Evolutionary conservation across 2,888 invertebrate species (phyloP), one percentile per base, ranked within the genome.

Genomic region (Cephus spinipes): DNA sequence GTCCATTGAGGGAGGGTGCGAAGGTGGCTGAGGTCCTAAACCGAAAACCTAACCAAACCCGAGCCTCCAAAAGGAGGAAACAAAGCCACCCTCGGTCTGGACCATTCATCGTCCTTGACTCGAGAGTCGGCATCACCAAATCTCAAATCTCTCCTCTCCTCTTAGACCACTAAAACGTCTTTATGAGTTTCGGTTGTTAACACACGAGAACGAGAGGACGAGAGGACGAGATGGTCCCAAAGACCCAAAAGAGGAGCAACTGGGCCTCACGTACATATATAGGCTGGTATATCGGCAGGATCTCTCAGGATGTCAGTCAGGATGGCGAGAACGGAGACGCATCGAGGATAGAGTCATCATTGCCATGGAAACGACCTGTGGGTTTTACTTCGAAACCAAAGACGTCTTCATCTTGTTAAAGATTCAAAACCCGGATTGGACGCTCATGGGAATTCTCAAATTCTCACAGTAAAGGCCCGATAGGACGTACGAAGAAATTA

Each of bases 131-230:
- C 78, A 34, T 78, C 73, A 71, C 68, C 69, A 2, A 69, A 69
- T 69, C 69, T 69, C 31, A 79, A 75, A 73, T 77, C 79, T 74
- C 79, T 74, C 79, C 73, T 81, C 80, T 83, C 83, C 81, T 82
- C 81, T 83, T 82, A 80, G 83, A 82, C 84, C 88, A 89, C 87
- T 89, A 89, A 88, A 90, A 90, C 87, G 90, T 90, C 90, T 91
- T 91, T 91, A 91, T 91, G 89, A 90, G 90, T 89, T 89, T 90
- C 85, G 90, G 89, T 89, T 90, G 90, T 91, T 90, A 90, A 91
- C 90, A 40, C 40, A 89, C 87, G 88, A 86, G 76, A 32, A 34
- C 33, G 73, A 35, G 34, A n/a, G 1, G 32, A 32, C 3, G 0
- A 32, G 32, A 32, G 32, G 9, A 34, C 32, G 73, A 35, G 34